Percentiles rank a stretch among this genome's conserved stretches.
These are phyloP conservation scores for Tenthredo distinguenda DNA, from an alignment of 2,888 invertebrate genomes.

Conservation along the genomic window DNA sequence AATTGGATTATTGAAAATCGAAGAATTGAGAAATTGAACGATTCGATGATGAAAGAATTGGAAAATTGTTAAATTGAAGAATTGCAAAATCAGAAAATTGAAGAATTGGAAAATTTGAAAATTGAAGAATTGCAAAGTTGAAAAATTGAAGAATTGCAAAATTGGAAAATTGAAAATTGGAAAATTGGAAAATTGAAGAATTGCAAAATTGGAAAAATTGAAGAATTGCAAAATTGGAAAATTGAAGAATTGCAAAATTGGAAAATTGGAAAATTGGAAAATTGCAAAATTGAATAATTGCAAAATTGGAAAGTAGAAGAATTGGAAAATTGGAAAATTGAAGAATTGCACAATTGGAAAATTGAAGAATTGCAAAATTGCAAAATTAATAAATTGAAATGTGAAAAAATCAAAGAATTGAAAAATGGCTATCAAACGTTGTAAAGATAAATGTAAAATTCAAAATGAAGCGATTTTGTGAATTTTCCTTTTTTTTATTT, in stretches of 20 bases:
- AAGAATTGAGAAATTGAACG: background rate
- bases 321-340: background rate
- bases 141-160: background rate
- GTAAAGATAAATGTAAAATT: background rate
- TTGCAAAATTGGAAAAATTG: background rate
- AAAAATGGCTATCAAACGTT: background rate
- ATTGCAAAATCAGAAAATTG: background rate
- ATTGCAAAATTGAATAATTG: background rate
- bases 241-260: background rate
- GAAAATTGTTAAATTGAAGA: background rate
- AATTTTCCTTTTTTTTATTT: background rate
- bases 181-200: background rate
- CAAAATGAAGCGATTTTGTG: background rate
- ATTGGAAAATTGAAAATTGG: background rate
- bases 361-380: background rate
- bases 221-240: background rate
- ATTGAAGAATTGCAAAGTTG: too few relatives aligned
- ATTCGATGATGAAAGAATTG: too few relatives aligned
- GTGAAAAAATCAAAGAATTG: slow-evolving; percentile 57
- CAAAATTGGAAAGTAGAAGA: background rate
- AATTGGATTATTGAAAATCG: too few relatives aligned
- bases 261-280: background rate
- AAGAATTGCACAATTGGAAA: background rate
- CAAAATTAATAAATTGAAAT: background rate
- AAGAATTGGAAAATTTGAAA: background rate